phyloP scores from a whole-genome alignment of 2,888 invertebrate species.

The Microctonus aethiopoides region DNA sequence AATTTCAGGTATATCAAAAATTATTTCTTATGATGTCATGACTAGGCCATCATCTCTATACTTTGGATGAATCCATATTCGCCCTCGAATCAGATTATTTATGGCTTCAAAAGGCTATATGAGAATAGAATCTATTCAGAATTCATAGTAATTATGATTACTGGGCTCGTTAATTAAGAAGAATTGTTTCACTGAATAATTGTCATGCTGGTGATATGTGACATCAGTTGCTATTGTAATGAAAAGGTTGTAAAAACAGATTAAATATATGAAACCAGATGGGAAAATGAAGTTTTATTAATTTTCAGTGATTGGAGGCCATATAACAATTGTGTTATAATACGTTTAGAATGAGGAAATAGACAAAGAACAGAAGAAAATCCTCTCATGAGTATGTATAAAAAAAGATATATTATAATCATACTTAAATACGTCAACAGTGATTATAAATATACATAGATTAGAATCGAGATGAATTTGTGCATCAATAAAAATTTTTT shows the following conservation, averaged over 20 bases:
- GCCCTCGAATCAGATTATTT: constrained; percentile 19
- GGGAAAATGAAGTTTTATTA: too few species aligned
- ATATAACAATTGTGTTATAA: too few species aligned
- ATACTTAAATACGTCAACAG: too few species aligned
- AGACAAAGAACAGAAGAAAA: too few species aligned
- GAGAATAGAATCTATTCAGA: not conserved
- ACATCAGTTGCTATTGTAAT: not conserved
- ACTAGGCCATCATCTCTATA: constrained; percentile 16
- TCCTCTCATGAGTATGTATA: too few species aligned
- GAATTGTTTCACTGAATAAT: not conserved
- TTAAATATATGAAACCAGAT: not conserved
- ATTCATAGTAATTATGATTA: constrained; percentile 21
- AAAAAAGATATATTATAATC: too few species aligned
- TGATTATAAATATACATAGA: too few species aligned
- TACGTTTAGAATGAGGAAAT: too few species aligned
- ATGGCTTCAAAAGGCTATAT: constrained; percentile 20
- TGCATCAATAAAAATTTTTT: too few species aligned
- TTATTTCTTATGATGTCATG: not conserved
- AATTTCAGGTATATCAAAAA: not conserved
- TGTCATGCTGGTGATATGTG: not conserved
- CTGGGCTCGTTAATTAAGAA: constrained; percentile 17
- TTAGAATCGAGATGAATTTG: too few species aligned
- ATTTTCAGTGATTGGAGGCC: too few species aligned
- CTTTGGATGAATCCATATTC: constrained; percentile 25
- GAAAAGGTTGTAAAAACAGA: not conserved